These are phyloP conservation scores for Eristalis arbustorum DNA, from an alignment of 2,888 invertebrate species.

Conservation along the genomic window DNA sequence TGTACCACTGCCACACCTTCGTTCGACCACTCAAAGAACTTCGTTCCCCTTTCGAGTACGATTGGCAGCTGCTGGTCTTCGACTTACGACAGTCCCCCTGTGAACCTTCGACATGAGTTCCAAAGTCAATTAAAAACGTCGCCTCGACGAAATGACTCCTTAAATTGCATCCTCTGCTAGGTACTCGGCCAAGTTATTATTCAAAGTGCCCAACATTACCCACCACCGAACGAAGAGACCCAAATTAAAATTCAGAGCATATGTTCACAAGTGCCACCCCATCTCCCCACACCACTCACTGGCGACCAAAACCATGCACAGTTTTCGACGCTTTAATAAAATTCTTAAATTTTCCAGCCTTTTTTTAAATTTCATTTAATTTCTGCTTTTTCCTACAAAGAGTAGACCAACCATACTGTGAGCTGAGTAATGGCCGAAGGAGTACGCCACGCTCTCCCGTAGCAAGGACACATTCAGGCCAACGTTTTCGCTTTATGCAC, in stretches of 20 bases:
- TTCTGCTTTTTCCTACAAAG: neutral
- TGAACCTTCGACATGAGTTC: too few species aligned
- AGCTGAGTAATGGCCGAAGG: neutral
- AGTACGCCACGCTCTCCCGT: neutral
- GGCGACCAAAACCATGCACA: neutral
- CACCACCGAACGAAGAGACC: neutral
- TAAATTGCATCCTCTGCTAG: neutral
- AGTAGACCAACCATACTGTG: neutral
- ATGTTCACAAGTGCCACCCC: neutral
- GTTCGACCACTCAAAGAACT: too few species aligned
- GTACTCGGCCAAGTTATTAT: neutral
- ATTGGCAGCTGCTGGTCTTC: too few species aligned
- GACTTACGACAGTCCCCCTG: too few species aligned
- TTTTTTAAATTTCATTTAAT: neutral
- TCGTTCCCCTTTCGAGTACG: too few species aligned
- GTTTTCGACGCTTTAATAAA: neutral
- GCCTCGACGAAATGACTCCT: neutral
- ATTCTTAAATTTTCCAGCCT: neutral
- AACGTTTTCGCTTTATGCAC: slow-evolving; percentile 1
- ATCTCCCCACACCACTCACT: neutral
- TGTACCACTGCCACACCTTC: too few species aligned
- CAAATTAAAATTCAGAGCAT: neutral
- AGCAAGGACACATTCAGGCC: slow-evolving; percentile 1
- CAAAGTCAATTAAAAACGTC: too few species aligned
- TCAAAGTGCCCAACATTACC: neutral